phyloP scores from a whole-genome alignment of 2,888 invertebrate species.

The Agonopterix arenella region DNA sequence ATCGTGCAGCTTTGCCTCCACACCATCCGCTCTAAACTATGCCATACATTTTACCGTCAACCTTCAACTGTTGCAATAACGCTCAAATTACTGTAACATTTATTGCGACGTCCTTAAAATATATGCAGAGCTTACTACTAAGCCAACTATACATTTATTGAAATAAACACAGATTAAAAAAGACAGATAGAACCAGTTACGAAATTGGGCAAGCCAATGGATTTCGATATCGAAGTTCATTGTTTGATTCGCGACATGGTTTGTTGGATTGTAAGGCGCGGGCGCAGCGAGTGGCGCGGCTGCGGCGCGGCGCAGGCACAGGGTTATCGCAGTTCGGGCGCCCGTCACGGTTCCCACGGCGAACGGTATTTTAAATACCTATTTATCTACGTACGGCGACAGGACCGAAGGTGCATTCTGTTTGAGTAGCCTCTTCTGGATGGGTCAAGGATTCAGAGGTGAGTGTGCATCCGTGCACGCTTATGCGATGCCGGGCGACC shows the following conservation, averaged over 20 bases:
- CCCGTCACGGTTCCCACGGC: constrained; percentile 71
- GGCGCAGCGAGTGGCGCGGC: constrained; percentile 12
- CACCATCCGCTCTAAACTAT: constrained; percentile 31
- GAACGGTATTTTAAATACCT: constrained; percentile 73
- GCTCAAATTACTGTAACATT: constrained; percentile 24
- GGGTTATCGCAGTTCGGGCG: constrained; percentile 56
- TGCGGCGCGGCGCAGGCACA: constrained; percentile 32
- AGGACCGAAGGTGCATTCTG: constrained; percentile 64
- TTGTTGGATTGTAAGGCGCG: constrained; percentile 15
- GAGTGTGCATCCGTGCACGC: constrained; percentile 65
- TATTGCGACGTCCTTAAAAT: constrained; percentile 22
- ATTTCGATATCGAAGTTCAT: constrained; percentile 62
- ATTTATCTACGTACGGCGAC: constrained; percentile 68
- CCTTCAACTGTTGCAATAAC: constrained; percentile 24
- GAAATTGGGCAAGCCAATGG: constrained; percentile 68
- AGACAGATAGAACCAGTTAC: constrained; percentile 57
- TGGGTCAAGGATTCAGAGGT: constrained; percentile 72
- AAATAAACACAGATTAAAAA: constrained; percentile 67
- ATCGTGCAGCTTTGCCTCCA: constrained; percentile 64
- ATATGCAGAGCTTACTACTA: constrained; percentile 45
- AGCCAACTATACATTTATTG: constrained; percentile 45
- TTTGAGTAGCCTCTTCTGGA: constrained; percentile 72
- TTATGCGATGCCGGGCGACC: constrained; percentile 44
- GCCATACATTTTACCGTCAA: constrained; percentile 10
- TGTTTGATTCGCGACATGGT: constrained; percentile 58